A percentile compares a stretch with the other conserved stretches of the same genome.
Conservation (phyloP, 2,888 invertebrate species). For the Leptinotarsa tumamoca region DNA sequence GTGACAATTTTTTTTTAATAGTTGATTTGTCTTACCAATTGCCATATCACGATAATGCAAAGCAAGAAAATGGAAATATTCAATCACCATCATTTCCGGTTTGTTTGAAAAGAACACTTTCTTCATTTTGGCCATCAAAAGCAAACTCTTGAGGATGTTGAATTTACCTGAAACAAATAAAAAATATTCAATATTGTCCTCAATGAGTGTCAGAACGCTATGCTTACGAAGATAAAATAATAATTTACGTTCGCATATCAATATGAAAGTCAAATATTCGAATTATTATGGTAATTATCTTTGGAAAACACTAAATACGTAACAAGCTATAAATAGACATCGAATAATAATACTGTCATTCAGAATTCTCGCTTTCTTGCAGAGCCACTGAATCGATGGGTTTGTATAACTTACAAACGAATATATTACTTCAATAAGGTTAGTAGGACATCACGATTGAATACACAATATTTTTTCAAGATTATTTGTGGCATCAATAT, state of each 20-base stretch:
- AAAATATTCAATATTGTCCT: not conserved
- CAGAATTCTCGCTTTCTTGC: conserved; percentile 3
- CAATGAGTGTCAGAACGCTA: not conserved
- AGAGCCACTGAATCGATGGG: not conserved
- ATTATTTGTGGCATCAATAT: no score
- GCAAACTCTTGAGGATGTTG: not conserved
- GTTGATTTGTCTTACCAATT: not conserved
- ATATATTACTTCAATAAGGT: not conserved
- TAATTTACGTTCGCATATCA: conserved; percentile 6
- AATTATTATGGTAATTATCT: conserved; percentile 23
- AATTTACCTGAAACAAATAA: conserved; percentile 2
- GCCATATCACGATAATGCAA: not conserved
- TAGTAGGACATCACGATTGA: not conserved
- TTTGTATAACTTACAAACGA: not conserved
- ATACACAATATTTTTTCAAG: not conserved
- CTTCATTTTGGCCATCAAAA: not conserved
- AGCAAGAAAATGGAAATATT: not conserved
- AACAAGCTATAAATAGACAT: conserved; percentile 23
- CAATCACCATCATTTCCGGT: not conserved
- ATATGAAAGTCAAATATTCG: conserved; percentile 7
- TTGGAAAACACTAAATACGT: conserved; percentile 24
- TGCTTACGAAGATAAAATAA: not conserved
- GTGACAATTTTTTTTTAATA: not conserved
- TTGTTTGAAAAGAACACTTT: not conserved
- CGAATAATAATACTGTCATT: not conserved